Conservation (phyloP, 2,113 vertebrate species). For the Tylochromis polylepis region DNA sequence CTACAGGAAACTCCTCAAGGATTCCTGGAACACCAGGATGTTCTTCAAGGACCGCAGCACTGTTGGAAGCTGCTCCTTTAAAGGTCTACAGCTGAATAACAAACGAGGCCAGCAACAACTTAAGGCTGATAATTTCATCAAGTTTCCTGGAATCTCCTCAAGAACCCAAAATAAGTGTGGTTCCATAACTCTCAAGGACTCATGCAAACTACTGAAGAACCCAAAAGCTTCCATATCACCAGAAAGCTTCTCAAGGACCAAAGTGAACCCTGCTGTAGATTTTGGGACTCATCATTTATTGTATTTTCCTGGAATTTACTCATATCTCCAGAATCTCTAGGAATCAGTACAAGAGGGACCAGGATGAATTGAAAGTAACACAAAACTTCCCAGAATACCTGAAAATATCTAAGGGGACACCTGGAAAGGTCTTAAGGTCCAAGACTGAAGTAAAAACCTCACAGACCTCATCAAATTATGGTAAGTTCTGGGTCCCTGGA, state of each 20-base stretch:
- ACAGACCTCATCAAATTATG: no score
- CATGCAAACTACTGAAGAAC: neutral
- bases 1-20: neutral
- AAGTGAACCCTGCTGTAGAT: neutral
- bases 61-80: neutral
- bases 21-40: neutral
- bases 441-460: no score
- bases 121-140: neutral
- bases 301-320: no score
- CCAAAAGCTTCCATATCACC: neutral
- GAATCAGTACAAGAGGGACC: no score
- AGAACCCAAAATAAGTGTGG: neutral
- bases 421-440: no score
- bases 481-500: no score
- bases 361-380: no score
- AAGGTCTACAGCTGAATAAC: neutral
- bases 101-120: neutral
- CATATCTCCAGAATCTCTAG: no score
- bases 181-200: neutral
- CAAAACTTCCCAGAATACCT: no score
- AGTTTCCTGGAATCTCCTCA: neutral
- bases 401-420: no score
- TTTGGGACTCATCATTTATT: neutral
- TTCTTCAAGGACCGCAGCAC: neutral
- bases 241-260: neutral